These are phyloP conservation scores for Mormyrus iriodes DNA, from an alignment of 2,113 vertebrate genomes.

Conservation along the genomic window DNA sequence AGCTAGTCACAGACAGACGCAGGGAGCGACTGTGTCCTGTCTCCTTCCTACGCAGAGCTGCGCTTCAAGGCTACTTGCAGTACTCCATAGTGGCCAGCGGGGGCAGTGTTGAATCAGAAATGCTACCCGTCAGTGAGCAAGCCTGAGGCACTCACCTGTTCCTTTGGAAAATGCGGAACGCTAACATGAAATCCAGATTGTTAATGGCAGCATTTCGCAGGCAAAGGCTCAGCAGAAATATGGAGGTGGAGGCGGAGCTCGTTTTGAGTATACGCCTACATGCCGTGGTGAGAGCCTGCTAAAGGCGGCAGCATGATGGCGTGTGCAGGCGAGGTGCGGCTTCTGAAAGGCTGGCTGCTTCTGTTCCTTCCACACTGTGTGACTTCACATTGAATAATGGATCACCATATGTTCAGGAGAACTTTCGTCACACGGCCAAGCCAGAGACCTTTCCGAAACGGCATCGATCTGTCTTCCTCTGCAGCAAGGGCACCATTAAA, in stretches of 20 bases:
- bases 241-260: not conserved
- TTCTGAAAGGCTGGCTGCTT: not conserved
- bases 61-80: conserved; percentile 30
- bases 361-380: not conserved
- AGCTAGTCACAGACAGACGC: conserved; percentile 15
- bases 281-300: no score
- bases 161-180: not conserved
- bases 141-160: not conserved
- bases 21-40: not conserved
- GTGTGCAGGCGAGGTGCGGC: not conserved
- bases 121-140: conserved; percentile 4
- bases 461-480: not conserved
- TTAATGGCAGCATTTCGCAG: conserved; percentile 24
- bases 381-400: conserved; percentile 23
- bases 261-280: not conserved
- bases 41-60: not conserved
- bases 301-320: not conserved
- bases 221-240: not conserved
- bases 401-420: conserved; percentile 18
- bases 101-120: conserved; percentile 59
- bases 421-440: not conserved
- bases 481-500: not conserved
- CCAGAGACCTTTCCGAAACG: not conserved
- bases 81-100: conserved; percentile 42
- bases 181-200: not conserved